Evolutionary conservation across 2,888 invertebrate species (phyloP).

Genomic region (Lysandra coridon): DNA sequence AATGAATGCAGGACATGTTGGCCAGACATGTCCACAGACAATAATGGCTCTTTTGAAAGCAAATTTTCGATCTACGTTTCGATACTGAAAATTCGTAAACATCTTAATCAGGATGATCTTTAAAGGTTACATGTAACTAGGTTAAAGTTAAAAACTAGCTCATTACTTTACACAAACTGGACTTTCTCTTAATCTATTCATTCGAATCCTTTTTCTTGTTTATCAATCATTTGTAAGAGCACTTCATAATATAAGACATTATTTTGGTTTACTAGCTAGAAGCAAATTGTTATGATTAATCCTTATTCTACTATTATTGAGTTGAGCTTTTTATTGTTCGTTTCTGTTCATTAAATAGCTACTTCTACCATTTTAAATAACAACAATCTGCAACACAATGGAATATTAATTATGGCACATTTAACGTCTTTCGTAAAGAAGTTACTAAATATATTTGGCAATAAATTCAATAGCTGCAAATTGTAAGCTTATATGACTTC

Average conservation of each 20-base stretch:
- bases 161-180: neutral
- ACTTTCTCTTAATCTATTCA: neutral
- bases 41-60: no score
- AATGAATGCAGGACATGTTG: no score
- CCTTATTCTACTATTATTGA: neutral
- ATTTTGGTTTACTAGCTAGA: conserved; percentile 16
- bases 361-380: neutral
- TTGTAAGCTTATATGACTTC: conserved; percentile 74
- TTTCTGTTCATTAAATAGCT: neutral
- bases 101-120: neutral
- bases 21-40: no score
- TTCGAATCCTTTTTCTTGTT: neutral
- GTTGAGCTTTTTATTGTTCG: conserved; percentile 19
- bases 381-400: neutral
- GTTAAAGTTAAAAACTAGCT: neutral
- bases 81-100: no score
- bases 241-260: conserved; percentile 17
- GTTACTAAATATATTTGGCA: conserved; percentile 10
- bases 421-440: neutral
- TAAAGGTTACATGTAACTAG: neutral
- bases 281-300: neutral
- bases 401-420: neutral
- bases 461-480: neutral
- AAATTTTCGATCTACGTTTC: no score
- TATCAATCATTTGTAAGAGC: conserved; percentile 20